Evolutionary conservation across 2,797 vertebrate genomes (phyloP), one percentile per base, ranked within the genome.

Genomic region (Pantherophis alleghaniensis): DNA sequence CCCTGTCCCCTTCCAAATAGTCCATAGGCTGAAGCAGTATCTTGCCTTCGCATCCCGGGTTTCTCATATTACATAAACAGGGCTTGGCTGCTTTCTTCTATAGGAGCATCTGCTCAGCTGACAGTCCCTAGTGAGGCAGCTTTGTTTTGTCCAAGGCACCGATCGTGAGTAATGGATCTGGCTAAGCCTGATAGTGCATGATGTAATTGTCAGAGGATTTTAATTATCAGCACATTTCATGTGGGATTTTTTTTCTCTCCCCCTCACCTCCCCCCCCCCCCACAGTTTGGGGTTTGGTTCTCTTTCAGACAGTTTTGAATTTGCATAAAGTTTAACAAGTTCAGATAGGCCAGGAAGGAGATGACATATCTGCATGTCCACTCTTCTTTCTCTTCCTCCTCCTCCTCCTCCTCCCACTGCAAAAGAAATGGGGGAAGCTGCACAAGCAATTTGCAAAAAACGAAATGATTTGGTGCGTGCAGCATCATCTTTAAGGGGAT

Each of bases 131-230:
- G 96, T 0, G 96, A 93, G 92, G 94, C 94, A 95, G 94, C 96
- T 97, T 96, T 98, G 97, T 97, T 98, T 97, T 97, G 97, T 97
- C 97, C 96, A 95, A 96, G 97, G 96, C 97, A 98, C 98, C 97
- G 98, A 98, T 98, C 97, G 94, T 97, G 97, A 98, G 98, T 98
- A 98, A 98, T 98, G 98, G 98, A 98, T 98, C 97, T 98, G 98
- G 97, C 97, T 97, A 97, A 97, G 98, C 97, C 98, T 97, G 97
- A 98, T 98, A 98, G 98, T 97, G 98, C 95, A 98, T 98, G 98
- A 99, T 98, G 98, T 98, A 98, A 99, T 98, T 98, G 98, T 98
- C 98, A 99, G 97, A 98, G 98, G 98, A 97, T 97, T 98, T 98
- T 98, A 98, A 98, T 98, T 98, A 98, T 98, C 98, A 97, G 97